Percentiles rank a stretch among this genome's conserved stretches.
These are phyloP conservation scores for Solea solea DNA, from an alignment of 2,113 vertebrate genomes.

Conservation along the genomic window DNA sequence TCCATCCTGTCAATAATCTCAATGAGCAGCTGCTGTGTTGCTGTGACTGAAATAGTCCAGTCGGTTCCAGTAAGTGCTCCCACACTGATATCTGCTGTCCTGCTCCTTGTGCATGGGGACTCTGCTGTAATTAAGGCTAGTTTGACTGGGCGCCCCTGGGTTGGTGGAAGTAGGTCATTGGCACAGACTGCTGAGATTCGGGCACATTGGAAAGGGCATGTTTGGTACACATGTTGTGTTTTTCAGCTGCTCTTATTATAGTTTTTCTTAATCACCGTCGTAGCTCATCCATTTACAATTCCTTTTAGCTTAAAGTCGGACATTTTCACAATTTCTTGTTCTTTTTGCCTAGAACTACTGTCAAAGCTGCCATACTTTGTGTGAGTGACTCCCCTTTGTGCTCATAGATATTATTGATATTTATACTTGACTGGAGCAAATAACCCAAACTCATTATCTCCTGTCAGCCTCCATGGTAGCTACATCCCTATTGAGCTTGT, in stretches of 20 bases:
- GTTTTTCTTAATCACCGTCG: constrained; percentile 4
- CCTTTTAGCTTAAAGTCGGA: neutral
- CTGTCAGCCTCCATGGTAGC: constrained; percentile 33
- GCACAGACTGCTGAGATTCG: constrained; percentile 66
- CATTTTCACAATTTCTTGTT: neutral
- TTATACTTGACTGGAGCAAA: constrained; percentile 36
- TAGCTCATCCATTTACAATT: neutral
- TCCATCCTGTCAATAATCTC: constrained; percentile 68
- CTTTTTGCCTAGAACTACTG: neutral
- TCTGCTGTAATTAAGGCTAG: constrained; percentile 75
- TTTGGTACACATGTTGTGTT: constrained; percentile 24
- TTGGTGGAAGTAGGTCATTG: constrained; percentile 78
- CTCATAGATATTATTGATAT: constrained; percentile 47
- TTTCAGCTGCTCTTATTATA: constrained; percentile 10
- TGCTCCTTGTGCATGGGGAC: constrained; percentile 63
- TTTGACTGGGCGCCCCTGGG: constrained; percentile 72
- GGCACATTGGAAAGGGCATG: constrained; percentile 33
- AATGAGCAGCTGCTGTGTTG: constrained; percentile 68
- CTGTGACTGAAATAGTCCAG: constrained; percentile 72
- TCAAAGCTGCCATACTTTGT: neutral
- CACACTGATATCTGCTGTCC: constrained; percentile 63
- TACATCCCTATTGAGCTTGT: constrained; percentile 41
- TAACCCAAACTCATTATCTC: constrained; percentile 51
- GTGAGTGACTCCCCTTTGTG: neutral
- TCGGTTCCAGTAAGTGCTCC: constrained; percentile 65